Evolutionary conservation across 1,140 invertebrate species (phyloP).

Genomic region (Lepidurus packardi): DNA sequence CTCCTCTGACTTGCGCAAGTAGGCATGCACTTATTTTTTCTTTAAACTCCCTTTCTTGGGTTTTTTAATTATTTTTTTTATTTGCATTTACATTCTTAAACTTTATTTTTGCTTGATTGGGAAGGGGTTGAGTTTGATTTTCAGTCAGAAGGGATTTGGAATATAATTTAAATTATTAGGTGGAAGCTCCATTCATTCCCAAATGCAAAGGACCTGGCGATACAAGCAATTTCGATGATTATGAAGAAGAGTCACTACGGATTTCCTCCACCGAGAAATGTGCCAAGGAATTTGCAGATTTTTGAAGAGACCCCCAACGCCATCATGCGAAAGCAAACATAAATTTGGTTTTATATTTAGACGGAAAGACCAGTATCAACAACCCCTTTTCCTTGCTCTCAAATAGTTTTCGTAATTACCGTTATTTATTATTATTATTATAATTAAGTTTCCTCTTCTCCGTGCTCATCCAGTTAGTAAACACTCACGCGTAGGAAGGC

Average conservation of each 20-base stretch:
- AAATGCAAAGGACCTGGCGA: constrained; percentile 94
- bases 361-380: too few species aligned
- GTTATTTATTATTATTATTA: too few species aligned
- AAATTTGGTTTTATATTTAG: too few species aligned
- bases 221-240: constrained; percentile 97
- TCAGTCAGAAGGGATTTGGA: constrained; percentile 25
- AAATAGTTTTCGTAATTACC: too few species aligned
- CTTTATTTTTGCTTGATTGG: too few species aligned
- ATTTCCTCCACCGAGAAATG: constrained; percentile 96
- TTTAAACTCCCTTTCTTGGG: background rate
- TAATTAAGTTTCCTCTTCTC: too few species aligned
- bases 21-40: background rate
- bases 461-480: too few species aligned
- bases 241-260: constrained; percentile 93
- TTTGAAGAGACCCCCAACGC: constrained; percentile 57
- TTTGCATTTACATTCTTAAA: background rate
- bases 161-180: constrained; percentile 43
- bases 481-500: too few species aligned
- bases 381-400: too few species aligned
- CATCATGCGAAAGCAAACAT: background rate
- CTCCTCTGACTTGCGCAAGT: constrained; percentile 26
- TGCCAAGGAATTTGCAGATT: constrained; percentile 96
- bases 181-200: constrained; percentile 94
- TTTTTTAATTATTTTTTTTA: background rate
- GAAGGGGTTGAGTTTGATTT: background rate